A percentile compares a stretch with the other conserved stretches of the same genome.
phyloP scores from a whole-genome alignment of 2,113 vertebrate species.

The Podarcis muralis region DNA sequence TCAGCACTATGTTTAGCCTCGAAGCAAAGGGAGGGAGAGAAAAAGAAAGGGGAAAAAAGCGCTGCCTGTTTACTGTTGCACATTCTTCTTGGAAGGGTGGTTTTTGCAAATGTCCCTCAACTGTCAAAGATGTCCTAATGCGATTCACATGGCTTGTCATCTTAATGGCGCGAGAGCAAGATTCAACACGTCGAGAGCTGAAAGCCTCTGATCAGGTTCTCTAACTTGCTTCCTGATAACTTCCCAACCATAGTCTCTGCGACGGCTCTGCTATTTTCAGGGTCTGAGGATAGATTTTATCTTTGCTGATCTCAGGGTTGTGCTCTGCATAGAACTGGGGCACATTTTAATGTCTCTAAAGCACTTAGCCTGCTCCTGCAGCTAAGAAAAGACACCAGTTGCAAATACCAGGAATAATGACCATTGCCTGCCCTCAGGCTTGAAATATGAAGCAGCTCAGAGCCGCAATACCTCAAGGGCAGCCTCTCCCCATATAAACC shows the following conservation, averaged over 20 bases:
- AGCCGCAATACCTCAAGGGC: too few relatives aligned
- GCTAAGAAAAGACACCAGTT: too few relatives aligned
- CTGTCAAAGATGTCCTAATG: conserved; percentile 14
- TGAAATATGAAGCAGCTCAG: too few relatives aligned
- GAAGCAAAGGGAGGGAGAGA: not conserved
- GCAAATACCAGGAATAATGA: too few relatives aligned
- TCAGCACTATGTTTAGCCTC: conserved; percentile 51
- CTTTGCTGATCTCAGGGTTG: not conserved
- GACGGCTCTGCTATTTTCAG: not conserved
- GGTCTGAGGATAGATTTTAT: not conserved
- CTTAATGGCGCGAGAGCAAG: conserved; percentile 27
- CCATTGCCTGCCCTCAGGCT: too few relatives aligned
- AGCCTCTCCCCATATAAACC: too few relatives aligned
- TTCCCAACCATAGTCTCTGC: not conserved
- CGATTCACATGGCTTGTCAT: conserved; percentile 34
- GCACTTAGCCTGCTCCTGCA: not conserved
- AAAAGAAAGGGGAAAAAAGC: not conserved
- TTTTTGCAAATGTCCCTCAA: conserved; percentile 32
- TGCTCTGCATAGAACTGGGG: not conserved
- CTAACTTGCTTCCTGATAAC: not conserved
- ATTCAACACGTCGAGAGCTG: conserved; percentile 6
- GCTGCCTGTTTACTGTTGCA: conserved; percentile 42
- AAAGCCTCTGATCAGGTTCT: not conserved
- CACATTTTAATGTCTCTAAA: not conserved
- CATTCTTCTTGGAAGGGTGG: conserved; percentile 51